Conservation (phyloP, 2,888 invertebrate species). For the Chydorus sphaericus region DNA sequence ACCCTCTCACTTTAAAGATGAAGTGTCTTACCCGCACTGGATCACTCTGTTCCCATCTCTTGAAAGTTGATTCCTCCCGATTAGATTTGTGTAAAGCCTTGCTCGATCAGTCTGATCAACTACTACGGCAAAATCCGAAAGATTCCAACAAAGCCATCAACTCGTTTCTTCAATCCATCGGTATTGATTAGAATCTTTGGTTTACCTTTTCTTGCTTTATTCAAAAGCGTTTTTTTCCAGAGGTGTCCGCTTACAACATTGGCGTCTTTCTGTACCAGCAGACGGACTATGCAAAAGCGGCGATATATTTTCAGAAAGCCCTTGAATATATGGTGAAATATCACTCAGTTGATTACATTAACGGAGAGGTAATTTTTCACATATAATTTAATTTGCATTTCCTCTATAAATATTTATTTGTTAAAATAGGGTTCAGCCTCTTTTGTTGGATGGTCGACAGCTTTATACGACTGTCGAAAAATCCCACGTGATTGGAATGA, state of each 20-base stretch:
- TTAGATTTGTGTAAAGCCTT: not conserved
- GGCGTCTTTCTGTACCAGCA: not conserved
- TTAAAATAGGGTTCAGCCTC: not conserved
- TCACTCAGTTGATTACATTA: not conserved
- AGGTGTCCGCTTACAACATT: not conserved
- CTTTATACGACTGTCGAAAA: not conserved
- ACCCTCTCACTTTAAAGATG: not conserved
- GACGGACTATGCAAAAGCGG: not conserved
- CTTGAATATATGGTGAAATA: not conserved
- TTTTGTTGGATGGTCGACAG: not conserved
- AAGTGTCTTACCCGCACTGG: not conserved
- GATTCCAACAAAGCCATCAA: too few species aligned
- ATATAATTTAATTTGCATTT: too few species aligned
- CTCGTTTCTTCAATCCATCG: too few species aligned
- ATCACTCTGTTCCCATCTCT: not conserved
- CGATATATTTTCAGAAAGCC: not conserved
- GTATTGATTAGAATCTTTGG: too few species aligned
- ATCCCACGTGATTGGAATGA: not conserved
- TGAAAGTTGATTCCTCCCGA: not conserved
- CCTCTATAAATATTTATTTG: not conserved
- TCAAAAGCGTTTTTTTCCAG: too few species aligned
- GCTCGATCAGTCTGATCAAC: not conserved
- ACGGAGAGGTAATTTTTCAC: conserved; percentile 1
- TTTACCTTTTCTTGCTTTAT: too few species aligned
- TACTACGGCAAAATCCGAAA: too few species aligned